Evolutionary conservation across 2,797 vertebrate species (phyloP).

Genomic region (Sebastes vulpes): DNA sequence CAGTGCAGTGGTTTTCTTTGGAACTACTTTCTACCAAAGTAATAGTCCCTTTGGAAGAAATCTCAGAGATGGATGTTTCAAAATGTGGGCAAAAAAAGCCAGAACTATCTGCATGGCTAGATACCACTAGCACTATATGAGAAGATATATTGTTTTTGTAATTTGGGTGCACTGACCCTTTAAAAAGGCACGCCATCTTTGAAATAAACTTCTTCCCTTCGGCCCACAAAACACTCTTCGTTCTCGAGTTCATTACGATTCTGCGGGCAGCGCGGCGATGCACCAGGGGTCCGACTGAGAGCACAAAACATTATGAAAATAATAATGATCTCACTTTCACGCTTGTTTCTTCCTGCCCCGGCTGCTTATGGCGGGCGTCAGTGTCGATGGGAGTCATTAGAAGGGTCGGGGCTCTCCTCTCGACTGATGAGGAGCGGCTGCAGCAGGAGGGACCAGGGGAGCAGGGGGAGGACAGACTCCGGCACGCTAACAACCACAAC

Average conservation of each 20-base stretch:
- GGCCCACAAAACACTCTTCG: constrained; percentile 39
- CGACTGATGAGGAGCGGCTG: constrained; percentile 69
- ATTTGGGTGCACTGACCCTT: constrained; percentile 24
- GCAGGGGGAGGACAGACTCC: constrained; percentile 50
- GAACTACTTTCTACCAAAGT: not conserved
- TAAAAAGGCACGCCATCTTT: constrained; percentile 44
- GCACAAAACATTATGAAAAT: constrained; percentile 78
- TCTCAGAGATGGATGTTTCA: not conserved
- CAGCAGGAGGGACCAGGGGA: constrained; percentile 60
- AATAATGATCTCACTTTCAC: constrained; percentile 80
- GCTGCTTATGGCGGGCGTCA: constrained; percentile 54
- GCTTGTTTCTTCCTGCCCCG: constrained; percentile 62
- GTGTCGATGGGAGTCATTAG: constrained; percentile 83
- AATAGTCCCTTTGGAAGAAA: not conserved
- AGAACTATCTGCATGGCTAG: not conserved
- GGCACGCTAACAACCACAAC: constrained; percentile 72
- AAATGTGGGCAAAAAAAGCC: not conserved
- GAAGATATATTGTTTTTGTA: constrained; percentile 8
- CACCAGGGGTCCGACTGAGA: constrained; percentile 65
- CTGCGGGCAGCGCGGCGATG: constrained; percentile 32
- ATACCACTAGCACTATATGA: not conserved
- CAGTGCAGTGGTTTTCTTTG: not conserved
- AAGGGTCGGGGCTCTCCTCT: constrained; percentile 58
- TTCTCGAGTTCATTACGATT: constrained; percentile 71
- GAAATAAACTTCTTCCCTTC: constrained; percentile 46